Conservation (phyloP, 2,113 vertebrate species). For the Thymallus thymallus region DNA sequence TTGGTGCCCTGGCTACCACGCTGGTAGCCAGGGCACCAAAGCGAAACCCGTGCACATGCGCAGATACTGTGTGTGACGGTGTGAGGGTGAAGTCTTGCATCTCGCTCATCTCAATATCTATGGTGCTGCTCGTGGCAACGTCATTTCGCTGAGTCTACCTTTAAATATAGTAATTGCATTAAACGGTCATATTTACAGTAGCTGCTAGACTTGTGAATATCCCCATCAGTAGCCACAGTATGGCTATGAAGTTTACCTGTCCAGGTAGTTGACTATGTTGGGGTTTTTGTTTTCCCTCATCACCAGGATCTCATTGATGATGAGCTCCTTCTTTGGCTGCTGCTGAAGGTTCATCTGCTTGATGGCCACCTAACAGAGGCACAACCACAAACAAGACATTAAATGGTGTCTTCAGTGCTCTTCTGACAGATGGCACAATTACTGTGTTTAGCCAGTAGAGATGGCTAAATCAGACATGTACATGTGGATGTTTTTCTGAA, state of each 20-base stretch:
- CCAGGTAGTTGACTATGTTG: conserved; percentile 98
- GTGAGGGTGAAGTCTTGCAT: not conserved
- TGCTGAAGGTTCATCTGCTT: conserved; percentile 99
- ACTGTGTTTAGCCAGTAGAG: too few species aligned
- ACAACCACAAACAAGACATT: conserved; percentile 7
- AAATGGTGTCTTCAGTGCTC: too few species aligned
- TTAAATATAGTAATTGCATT: not conserved
- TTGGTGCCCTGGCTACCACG: too few species aligned
- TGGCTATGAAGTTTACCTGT: conserved; percentile 79
- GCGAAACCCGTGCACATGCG: not conserved
- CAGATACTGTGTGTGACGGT: not conserved
- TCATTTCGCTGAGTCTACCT: too few species aligned
- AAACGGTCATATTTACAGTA: too few species aligned
- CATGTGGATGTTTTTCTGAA: not conserved
- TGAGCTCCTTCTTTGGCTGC: conserved; percentile 98
- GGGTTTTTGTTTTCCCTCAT: conserved; percentile 99
- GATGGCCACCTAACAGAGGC: conserved; percentile 87
- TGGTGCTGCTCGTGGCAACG: too few species aligned
- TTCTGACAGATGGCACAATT: too few species aligned
- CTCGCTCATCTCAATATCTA: too few species aligned
- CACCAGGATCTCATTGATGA: conserved; percentile 99
- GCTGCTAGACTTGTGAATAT: not conserved
- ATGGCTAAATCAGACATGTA: not conserved
- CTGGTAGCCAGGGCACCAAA: too few species aligned
- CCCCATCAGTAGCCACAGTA: too few species aligned